Percentiles rank a stretch among this genome's conserved stretches.
Evolutionary conservation across 92 coral and sea anemone genomes (phyloP).

Genomic region (Porites lobata): DNA sequence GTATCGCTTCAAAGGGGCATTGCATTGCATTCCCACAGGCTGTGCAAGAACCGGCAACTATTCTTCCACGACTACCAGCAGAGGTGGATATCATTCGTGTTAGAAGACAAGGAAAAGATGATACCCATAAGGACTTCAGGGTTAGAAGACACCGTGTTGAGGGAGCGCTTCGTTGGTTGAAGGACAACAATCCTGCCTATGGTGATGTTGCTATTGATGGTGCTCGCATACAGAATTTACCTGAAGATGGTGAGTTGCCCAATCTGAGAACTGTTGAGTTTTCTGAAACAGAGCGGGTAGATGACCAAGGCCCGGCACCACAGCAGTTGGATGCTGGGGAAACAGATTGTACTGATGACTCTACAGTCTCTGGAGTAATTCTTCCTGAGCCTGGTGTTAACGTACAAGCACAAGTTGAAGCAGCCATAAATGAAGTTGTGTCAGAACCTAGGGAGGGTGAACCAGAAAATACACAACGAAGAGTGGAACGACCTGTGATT

Average conservation of each 20-base stretch:
- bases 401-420: conserved; percentile 31
- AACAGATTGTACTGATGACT: conserved; percentile 12
- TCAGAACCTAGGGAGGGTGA: too few species aligned
- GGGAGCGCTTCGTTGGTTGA: conserved; percentile 50
- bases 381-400: conserved; percentile 52
- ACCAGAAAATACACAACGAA: too few species aligned
- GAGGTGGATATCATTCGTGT: conserved; percentile 55
- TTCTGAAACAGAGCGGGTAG: conserved; percentile 19
- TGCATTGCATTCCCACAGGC: conserved; percentile 71
- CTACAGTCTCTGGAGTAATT: conserved; percentile 46
- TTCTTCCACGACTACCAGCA: conserved; percentile 48
- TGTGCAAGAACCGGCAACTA: conserved; percentile 56
- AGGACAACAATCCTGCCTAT: conserved; percentile 29
- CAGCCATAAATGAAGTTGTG: conserved; percentile 17
- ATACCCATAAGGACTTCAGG: conserved; percentile 57
- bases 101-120: conserved; percentile 62
- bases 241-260: too few species aligned
- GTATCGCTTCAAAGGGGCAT: conserved; percentile 60
- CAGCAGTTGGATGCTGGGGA: conserved; percentile 16
- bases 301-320: conserved; percentile 43
- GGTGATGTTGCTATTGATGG: conserved; percentile 5
- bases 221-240: too few species aligned
- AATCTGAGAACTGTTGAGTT: background rate
- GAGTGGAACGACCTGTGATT: too few species aligned
- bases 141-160: conserved; percentile 48